phyloP scores from a whole-genome alignment of 2,888 invertebrate genomes.

The Rugalucina vietnamica region DNA sequence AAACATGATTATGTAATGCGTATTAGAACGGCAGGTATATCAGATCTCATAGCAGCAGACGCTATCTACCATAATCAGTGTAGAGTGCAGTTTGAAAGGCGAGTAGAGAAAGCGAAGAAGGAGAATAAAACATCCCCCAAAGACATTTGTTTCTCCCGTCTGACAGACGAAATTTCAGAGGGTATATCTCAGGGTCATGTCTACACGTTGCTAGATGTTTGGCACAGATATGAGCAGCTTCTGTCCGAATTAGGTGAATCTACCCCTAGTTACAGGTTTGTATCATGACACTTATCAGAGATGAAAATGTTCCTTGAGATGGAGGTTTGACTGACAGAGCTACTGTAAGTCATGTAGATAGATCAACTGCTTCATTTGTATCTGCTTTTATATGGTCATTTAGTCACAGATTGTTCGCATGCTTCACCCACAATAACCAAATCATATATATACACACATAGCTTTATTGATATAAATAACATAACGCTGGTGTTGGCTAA shows the following conservation, averaged over 20 bases:
- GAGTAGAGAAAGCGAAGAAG: not conserved
- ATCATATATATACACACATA: not conserved
- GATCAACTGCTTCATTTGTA: not conserved
- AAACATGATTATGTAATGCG: not conserved
- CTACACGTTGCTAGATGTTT: conserved; percentile 7
- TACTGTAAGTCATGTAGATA: not conserved
- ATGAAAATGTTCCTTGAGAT: too few relatives aligned
- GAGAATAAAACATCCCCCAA: not conserved
- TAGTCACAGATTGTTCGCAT: not conserved
- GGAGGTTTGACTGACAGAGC: too few relatives aligned
- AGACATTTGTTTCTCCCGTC: not conserved
- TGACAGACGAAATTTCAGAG: not conserved
- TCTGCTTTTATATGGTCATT: conserved; percentile 1
- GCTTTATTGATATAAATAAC: not conserved
- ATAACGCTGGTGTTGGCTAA: not conserved
- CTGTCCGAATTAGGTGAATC: conserved; percentile 2
- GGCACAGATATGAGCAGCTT: conserved; percentile 9
- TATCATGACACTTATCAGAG: not conserved
- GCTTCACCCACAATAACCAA: not conserved
- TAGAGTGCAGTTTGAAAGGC: not conserved
- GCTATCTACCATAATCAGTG: not conserved
- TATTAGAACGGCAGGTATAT: not conserved
- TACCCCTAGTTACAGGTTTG: not conserved
- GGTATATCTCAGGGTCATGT: conserved; percentile 2
- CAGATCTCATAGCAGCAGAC: conserved; percentile 1